Conservation (phyloP, 2,888 invertebrate species). For the Drosophila austrosaltans region DNA sequence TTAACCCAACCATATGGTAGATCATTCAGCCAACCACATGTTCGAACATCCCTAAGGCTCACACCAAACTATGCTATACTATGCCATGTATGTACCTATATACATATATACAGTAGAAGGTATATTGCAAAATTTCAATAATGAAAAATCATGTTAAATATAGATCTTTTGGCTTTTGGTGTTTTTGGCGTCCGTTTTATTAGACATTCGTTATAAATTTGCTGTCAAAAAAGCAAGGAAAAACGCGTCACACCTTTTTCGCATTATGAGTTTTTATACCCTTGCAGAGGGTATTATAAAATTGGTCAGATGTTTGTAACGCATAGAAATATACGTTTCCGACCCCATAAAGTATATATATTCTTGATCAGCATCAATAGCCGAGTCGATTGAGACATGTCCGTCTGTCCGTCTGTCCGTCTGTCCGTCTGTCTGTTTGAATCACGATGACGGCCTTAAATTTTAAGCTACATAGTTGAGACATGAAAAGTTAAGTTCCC, state of each 20-base stretch:
- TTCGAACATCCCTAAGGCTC: slow-evolving; percentile 45
- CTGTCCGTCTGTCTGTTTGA: no score
- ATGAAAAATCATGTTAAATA: slow-evolving; percentile 53
- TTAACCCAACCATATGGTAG: slow-evolving; percentile 46
- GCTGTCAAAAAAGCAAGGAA: slow-evolving; percentile 60
- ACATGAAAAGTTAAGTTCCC: no score
- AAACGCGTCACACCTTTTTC: slow-evolving; percentile 58
- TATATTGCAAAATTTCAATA: slow-evolving; percentile 60
- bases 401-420: no score
- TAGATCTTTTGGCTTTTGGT: slow-evolving; percentile 35
- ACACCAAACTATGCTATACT: slow-evolving; percentile 7
- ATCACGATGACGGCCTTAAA: no score
- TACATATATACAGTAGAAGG: slow-evolving; percentile 29
- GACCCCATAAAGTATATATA: no score
- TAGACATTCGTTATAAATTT: slow-evolving; percentile 53
- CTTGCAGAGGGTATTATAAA: no score
- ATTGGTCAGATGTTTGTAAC: no score
- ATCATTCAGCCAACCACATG: slow-evolving; percentile 66
- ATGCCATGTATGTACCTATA: background rate
- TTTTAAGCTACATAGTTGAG: no score
- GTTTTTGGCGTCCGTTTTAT: slow-evolving; percentile 42
- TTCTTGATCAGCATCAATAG: no score
- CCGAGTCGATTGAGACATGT: no score
- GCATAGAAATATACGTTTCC: no score
- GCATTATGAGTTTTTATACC: slow-evolving; percentile 30